Evolutionary conservation across 2,113 vertebrate species (phyloP).

Genomic region (Osmerus mordax): DNA sequence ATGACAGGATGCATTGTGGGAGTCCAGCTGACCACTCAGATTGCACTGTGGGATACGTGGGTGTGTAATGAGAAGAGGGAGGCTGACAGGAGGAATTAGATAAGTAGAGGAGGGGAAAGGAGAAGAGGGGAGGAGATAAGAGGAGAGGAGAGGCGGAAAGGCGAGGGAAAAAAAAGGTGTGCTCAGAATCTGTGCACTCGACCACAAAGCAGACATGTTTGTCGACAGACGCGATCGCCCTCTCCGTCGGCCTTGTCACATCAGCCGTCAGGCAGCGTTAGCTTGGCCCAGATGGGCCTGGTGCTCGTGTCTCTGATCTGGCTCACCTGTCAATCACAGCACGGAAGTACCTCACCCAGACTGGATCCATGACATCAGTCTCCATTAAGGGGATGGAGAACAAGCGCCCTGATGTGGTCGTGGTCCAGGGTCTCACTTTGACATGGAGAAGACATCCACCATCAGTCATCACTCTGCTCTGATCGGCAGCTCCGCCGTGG

Average conservation of each 20-base stretch:
- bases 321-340: conserved; percentile 64
- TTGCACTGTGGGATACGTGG: conserved; percentile 62
- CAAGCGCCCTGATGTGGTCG: too few species aligned
- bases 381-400: not conserved
- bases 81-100: conserved; percentile 67
- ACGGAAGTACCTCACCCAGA: not conserved
- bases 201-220: conserved; percentile 43
- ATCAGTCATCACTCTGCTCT: too few species aligned
- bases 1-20: conserved; percentile 52
- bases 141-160: conserved; percentile 22
- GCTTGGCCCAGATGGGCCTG: conserved; percentile 38
- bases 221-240: conserved; percentile 49
- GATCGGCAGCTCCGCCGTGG: too few species aligned
- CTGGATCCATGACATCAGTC: not conserved
- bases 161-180: conserved; percentile 5
- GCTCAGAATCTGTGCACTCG: not conserved
- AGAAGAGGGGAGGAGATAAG: conserved; percentile 44
- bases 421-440: too few species aligned
- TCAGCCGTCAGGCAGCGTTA: conserved; percentile 53
- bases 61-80: conserved; percentile 69
- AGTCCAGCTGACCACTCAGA: conserved; percentile 74
- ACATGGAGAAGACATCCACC: too few species aligned
- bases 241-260: conserved; percentile 13
- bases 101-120: too few species aligned
- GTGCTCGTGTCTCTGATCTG: conserved; percentile 40